Base-by-base conservation (phyloP, 2,888 invertebrate species). In the Dusona sp. region DNA sequence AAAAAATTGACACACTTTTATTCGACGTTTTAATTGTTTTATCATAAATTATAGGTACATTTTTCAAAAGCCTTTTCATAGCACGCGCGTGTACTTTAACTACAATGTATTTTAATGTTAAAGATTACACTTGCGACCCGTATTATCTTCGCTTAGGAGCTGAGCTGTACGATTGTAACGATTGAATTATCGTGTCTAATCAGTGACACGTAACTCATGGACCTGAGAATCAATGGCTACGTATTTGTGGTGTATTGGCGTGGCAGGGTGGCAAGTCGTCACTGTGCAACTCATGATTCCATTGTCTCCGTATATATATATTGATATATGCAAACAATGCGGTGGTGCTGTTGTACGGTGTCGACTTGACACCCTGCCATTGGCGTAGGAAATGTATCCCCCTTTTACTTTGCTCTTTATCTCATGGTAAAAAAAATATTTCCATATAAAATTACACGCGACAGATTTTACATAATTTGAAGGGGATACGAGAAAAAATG, bases 161-260 rank as follows among this genome's bases (percentile, higher is more conserved):
- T 65, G 29, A 73, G 16, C 42, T 81, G 54, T 61, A 75, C 29
- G 42, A 61, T 73, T 25, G 42, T 38, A 19, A 22, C 57, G 45
- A 38, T 42, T 9, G 25, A 77, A 79, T 61, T 11, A 77, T 57
- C 64, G 57, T 36, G 67, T 67, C 51, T 38, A 54, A 6, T n/a
- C 33, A n/a, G 19, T 38, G 38, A 65, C 72, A 61, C 64, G 48
- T 13, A 70, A 25, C 33, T 29, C 33, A 8, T 57, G 42, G 70
- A 75, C 79, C 83, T 79, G 77, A 70, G 74, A 68, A 77, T 83
- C 51, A 78, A 79, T 83, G 79, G 83, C 79, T 78, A 67, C 67
- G 33, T 61, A 70, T 75, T 68, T 25, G 13, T 67, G 16, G 45
- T 2, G 33, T 65, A 42, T 67, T 29, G 13, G 25, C 36, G 19